Base-by-base conservation (phyloP, 2,888 invertebrate genomes). In the Barypeithes pellucidus region DNA sequence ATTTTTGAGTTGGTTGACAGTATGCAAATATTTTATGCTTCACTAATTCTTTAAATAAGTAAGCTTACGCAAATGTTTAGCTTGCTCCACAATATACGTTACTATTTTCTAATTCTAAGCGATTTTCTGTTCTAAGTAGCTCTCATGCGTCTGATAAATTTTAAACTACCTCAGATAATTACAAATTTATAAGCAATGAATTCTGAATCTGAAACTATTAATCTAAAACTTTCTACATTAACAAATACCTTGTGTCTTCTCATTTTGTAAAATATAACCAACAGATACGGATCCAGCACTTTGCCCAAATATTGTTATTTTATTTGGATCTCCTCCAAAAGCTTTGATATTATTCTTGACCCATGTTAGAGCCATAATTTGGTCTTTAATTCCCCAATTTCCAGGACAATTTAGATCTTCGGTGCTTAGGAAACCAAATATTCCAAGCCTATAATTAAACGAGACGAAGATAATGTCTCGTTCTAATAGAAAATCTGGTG, bases 381-480 rank as follows among this genome's bases (percentile, higher is more conserved):
- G 78, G 63, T 79, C 79, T 61, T 79, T 79, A 7, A 79, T 50
- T 8, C 79, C 79, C 33, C 70, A 70, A 60, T 79, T 79, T 14
- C 79, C 79, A 9, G 78, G 78, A 18, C 77, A 54, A 4, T 75
- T 75, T 16, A 67, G 12, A 57, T 79, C 79, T 20, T 72, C 77
- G 3, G 78, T 79, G 7, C 77, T 73, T 11, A 79, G 65, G 57
- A 78, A 83, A 73, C 83, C 77, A 77, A 83, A 79, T 5, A 75
- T 73, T 76, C 83, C 83, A 62, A 83, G 80, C 62, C 84, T 77
- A 66, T 84, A 84, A 67, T 84, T 84, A 22, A 83, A 76, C 4
- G 81, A 80, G 4, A 83, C 83, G 11, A 84, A 75, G 0, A 84
- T 69, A 22, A 84, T 79, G 20, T 78, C 79, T 65, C 81, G 76